Evolutionary conservation across 2,888 invertebrate genomes (phyloP), one percentile per base, ranked within the genome.

Genomic region (Xanthia icteritia): DNA sequence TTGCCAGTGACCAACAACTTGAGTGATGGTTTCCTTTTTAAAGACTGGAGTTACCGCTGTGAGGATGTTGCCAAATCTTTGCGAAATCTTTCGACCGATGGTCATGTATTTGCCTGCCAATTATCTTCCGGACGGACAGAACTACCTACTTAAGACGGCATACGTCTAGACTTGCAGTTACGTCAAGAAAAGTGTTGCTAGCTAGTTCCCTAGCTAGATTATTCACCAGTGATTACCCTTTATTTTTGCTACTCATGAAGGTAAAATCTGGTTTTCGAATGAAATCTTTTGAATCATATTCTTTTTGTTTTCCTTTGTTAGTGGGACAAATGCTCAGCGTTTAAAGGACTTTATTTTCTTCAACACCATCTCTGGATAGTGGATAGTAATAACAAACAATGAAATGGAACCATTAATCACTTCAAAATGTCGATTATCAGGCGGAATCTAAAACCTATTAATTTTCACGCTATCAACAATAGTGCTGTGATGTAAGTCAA

Each of bases 1-100:
- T 76, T 67, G 51, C 51, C 36, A 76, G 39, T 63, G 85, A 65
- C 81, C 66, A 45, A 60, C 85, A n/a, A 68, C 23, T 68, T 68
- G 60, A 85, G 36, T n/a, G 58, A 67, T 45, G 23, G 48, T 70
- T 81, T 85, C 76, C 81, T 79, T 64, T 82, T 84, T 76, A 73
- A 70, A 73, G 48, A 45, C 31, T 66, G n/a, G 45, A 56, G 39
- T 72, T 64, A 68, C 42, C 36, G 72, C 60, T 45, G 27, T 39
- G 61, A 51, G 81, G 58, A 84, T 70, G 66, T 83, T 83, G 66
- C 65, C 31, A 76, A 80, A 84, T 80, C 27, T 61, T 73, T 69
- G 54, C 77, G 60, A 67, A 77, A 77, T 71, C 31, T 66, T 79
- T 60, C n/a, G 36, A 54, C 61, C 54, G 15, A 51, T 48, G 56